Conservation (phyloP, 2,797 vertebrate species). For the Sebastolobus alascanus region DNA sequence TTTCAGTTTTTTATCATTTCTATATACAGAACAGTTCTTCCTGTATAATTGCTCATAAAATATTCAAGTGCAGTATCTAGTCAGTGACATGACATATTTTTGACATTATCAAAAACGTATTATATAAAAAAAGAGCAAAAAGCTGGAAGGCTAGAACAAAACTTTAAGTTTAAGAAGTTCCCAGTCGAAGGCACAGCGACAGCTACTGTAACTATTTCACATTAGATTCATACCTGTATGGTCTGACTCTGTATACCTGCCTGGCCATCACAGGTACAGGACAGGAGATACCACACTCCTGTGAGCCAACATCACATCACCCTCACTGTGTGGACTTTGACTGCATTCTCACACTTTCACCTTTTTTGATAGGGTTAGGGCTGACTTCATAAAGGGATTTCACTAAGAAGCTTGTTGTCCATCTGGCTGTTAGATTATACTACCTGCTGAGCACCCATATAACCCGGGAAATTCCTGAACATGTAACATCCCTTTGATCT, state of each 20-base stretch:
- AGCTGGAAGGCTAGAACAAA: neutral
- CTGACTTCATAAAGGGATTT: conserved; percentile 71
- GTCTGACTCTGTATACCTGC: neutral
- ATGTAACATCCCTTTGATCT: neutral
- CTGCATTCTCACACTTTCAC: conserved; percentile 65
- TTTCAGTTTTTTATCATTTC: neutral
- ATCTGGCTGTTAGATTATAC: conserved; percentile 41
- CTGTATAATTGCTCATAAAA: neutral
- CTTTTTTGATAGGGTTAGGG: conserved; percentile 61
- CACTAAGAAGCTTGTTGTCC: conserved; percentile 73
- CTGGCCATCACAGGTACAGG: conserved; percentile 9
- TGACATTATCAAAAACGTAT: neutral
- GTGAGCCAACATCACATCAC: conserved; percentile 64
- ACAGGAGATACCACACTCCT: conserved; percentile 24
- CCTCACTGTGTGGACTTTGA: conserved; percentile 15
- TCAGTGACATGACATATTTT: neutral
- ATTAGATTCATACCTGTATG: conserved; percentile 19
- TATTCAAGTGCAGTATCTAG: neutral
- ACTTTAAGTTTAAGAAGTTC: neutral
- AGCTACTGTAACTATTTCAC: conserved; percentile 37
- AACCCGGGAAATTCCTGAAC: conserved; percentile 9
- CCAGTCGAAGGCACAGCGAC: neutral
- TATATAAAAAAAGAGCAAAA: neutral
- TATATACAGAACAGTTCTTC: neutral
- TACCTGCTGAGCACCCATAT: conserved; percentile 44